Conservation (phyloP, 2,888 invertebrate species). For the Drosophila anomelani region DNA sequence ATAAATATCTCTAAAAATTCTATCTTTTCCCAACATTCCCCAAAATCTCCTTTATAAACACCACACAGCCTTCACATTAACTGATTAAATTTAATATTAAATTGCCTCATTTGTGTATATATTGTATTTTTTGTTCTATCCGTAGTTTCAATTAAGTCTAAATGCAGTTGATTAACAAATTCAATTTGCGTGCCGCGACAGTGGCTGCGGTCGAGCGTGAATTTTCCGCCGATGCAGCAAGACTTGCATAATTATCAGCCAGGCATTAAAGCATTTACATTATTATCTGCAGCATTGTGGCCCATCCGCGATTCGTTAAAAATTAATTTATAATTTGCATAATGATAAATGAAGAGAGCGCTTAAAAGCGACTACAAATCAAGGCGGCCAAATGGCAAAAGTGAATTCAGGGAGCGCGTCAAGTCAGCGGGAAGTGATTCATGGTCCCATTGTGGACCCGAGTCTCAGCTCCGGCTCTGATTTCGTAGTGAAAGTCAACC, state of each 20-base stretch:
- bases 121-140: neutral
- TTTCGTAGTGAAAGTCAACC: conserved; percentile 74
- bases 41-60: neutral
- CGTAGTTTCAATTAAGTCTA: conserved; percentile 60
- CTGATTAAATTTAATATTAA: conserved; percentile 25
- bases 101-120: neutral
- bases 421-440: conserved; percentile 66
- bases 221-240: conserved; percentile 46
- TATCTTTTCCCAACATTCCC: neutral
- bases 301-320: conserved; percentile 18
- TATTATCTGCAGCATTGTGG: conserved; percentile 52
- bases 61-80: neutral
- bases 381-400: conserved; percentile 53
- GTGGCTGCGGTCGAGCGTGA: conserved; percentile 19
- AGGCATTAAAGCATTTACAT: conserved; percentile 46
- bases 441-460: conserved; percentile 60
- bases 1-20: neutral
- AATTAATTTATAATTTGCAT: conserved; percentile 74
- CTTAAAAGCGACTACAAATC: conserved; percentile 46
- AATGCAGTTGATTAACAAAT: conserved; percentile 73
- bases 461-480: conserved; percentile 54
- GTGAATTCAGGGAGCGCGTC: conserved; percentile 50
- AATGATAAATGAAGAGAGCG: conserved; percentile 57
- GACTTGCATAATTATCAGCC: conserved; percentile 48
- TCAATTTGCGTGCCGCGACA: conserved; percentile 54